Conservation (phyloP, 2,797 vertebrate species). For the Crenichthys baileyi region DNA sequence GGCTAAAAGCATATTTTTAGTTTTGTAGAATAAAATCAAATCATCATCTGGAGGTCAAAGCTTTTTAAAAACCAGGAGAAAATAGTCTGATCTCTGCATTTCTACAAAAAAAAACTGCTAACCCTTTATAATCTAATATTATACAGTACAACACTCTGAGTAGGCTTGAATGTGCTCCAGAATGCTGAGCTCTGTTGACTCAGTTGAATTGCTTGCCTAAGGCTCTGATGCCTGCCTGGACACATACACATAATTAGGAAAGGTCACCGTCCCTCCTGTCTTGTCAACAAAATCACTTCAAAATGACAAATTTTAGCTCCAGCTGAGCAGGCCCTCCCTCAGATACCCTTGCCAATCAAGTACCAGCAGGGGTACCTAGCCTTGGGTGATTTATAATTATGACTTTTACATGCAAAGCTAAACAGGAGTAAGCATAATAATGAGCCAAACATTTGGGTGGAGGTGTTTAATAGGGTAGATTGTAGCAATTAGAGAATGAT, state of each 20-base stretch:
- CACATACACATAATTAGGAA: slow-evolving; percentile 83
- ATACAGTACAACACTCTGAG: slow-evolving; percentile 57
- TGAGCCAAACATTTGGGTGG: slow-evolving; percentile 49
- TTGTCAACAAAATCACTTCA: slow-evolving; percentile 83
- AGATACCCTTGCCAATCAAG: slow-evolving; percentile 79
- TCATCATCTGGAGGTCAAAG: background rate
- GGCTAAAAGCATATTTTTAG: background rate
- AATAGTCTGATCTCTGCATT: background rate
- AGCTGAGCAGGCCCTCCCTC: slow-evolving; percentile 65
- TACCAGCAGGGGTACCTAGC: slow-evolving; percentile 68
- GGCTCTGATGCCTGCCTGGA: slow-evolving; percentile 76
- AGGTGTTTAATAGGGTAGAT: slow-evolving; percentile 42
- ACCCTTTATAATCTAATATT: slow-evolving; percentile 58
- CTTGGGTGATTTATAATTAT: slow-evolving; percentile 78
- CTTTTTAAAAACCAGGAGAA: background rate
- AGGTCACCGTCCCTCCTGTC: slow-evolving; percentile 81
- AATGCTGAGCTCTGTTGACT: slow-evolving; percentile 79
- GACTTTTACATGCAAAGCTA: slow-evolving; percentile 58
- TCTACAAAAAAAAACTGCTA: slow-evolving; percentile 18
- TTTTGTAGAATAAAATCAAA: background rate
- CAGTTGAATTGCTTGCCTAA: slow-evolving; percentile 82
- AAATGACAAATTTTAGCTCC: slow-evolving; percentile 77
- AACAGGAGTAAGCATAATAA: slow-evolving; percentile 58
- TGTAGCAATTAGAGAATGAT: slow-evolving; percentile 14
- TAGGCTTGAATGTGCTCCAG: slow-evolving; percentile 54